Evolutionary conservation across 2,113 vertebrate genomes (phyloP).

Genomic region (crab-eating macaque (Macaca fascicularis)): DNA sequence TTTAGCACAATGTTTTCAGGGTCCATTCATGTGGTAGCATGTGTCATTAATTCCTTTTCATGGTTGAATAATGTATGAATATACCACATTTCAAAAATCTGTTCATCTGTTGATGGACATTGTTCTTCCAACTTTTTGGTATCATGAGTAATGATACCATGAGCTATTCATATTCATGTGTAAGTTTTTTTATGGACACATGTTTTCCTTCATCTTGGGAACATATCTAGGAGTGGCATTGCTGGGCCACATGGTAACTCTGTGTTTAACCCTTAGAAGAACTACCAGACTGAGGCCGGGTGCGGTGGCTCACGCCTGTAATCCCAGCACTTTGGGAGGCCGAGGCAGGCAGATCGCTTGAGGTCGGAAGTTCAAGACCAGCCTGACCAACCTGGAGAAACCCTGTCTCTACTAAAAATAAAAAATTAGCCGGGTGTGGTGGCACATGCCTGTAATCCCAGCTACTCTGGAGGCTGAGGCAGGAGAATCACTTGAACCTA

Average conservation of each 20-base stretch:
- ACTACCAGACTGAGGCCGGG: neutral
- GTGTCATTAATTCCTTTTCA: neutral
- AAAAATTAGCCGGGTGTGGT: too few relatives aligned
- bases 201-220: neutral
- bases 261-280: neutral
- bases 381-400: too few relatives aligned
- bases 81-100: neutral
- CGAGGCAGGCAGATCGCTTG: too few relatives aligned
- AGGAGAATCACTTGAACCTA: too few relatives aligned
- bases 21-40: neutral
- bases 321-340: too few relatives aligned
- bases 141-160: neutral
- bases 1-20: too few relatives aligned
- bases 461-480: too few relatives aligned
- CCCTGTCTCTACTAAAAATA: too few relatives aligned
- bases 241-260: neutral
- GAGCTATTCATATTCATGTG: neutral
- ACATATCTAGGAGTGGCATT: neutral
- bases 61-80: neutral
- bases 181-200: neutral
- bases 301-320: too few relatives aligned
- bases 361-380: too few relatives aligned
- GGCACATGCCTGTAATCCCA: too few relatives aligned
- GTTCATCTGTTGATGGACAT: accelerated
- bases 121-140: neutral